Conservation (phyloP, 2,113 vertebrate genomes). For the Lagopus leucura region DNA sequence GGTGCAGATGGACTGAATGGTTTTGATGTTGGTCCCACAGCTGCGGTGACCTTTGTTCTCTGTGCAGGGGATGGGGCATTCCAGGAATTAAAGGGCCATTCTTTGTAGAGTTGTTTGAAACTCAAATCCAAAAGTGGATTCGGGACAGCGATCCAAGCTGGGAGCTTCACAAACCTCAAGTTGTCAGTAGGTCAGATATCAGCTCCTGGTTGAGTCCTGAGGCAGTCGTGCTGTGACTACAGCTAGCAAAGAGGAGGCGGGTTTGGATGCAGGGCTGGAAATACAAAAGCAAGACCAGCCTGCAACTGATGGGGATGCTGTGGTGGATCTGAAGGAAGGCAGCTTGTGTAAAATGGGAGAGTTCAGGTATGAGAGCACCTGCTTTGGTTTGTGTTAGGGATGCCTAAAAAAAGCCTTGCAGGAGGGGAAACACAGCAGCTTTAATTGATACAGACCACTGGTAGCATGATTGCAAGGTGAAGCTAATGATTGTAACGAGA, state of each 20-base stretch:
- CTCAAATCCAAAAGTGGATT: neutral
- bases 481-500: slow-evolving; percentile 60
- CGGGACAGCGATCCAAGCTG: neutral
- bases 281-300: neutral
- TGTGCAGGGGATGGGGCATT: neutral
- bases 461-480: neutral
- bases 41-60: neutral
- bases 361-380: neutral
- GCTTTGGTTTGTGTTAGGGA: too few species aligned
- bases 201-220: neutral
- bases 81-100: neutral
- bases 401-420: too few species aligned
- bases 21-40: neutral
- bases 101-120: neutral
- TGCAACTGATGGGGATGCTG: neutral
- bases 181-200: accelerated
- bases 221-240: neutral
- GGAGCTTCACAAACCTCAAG: neutral
- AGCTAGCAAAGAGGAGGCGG: neutral
- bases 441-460: slow-evolving; percentile 12
- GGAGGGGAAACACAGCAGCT: neutral
- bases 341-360: neutral
- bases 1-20: neutral
- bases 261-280: neutral
- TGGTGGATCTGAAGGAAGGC: neutral